These are phyloP conservation scores for Rhynchomys soricoides DNA, from an alignment of 2,113 vertebrate species.

Conservation along the genomic window DNA sequence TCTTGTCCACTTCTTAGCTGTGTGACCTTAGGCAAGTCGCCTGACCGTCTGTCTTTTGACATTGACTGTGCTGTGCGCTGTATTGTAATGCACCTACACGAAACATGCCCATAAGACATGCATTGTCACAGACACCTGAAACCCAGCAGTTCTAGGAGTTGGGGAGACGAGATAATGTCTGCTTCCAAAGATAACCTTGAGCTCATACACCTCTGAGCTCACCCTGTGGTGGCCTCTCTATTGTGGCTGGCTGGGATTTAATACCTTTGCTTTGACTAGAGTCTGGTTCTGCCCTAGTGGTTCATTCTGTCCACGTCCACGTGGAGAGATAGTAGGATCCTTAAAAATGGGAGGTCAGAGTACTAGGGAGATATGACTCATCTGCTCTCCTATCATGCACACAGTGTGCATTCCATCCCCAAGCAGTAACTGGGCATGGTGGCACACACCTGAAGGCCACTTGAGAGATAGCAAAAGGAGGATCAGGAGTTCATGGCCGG, in stretches of 20 bases:
- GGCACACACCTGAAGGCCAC: not conserved
- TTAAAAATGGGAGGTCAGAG: not conserved
- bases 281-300: not conserved
- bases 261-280: not conserved
- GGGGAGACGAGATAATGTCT: not conserved
- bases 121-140: not conserved
- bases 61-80: too few species aligned
- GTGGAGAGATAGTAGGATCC: not conserved
- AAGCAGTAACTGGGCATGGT: not conserved
- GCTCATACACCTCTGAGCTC: too few species aligned
- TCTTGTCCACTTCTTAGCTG: not conserved
- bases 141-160: not conserved
- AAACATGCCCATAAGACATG: not conserved
- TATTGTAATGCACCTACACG: not conserved
- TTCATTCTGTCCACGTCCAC: not conserved
- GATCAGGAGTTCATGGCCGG: not conserved
- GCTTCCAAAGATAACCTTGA: not conserved
- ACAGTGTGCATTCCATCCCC: not conserved
- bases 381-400: too few species aligned
- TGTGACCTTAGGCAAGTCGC: conserved; percentile 38
- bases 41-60: conserved; percentile 30
- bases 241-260: not conserved
- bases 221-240: not conserved
- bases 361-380: not conserved
- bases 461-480: too few species aligned